phyloP scores from a whole-genome alignment of 1,140 invertebrate genomes.

The Physella acuta region DNA sequence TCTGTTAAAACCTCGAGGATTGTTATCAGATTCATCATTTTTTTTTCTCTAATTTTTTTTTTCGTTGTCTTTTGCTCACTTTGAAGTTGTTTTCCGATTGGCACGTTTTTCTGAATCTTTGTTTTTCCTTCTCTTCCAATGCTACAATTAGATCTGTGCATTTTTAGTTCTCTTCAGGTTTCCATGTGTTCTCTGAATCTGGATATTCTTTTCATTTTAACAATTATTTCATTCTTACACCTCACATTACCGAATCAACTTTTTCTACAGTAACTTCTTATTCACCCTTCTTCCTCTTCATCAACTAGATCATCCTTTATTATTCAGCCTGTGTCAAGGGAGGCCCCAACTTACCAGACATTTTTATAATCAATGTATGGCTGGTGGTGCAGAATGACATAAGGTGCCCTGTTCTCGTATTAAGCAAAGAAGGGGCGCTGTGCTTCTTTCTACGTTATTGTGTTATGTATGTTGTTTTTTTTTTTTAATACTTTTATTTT shows the following conservation, averaged over 20 bases:
- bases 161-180: slow-evolving; percentile 69
- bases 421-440: no score
- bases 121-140: slow-evolving; percentile 77
- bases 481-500: no score
- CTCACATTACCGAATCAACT: slow-evolving; percentile 77
- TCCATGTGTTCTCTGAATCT: slow-evolving; percentile 62
- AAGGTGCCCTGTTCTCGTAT: no score
- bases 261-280: slow-evolving; percentile 89
- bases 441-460: no score
- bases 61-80: slow-evolving; percentile 18
- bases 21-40: slow-evolving; percentile 49
- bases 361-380: no score
- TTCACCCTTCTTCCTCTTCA: slow-evolving; percentile 60
- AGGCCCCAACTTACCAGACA: no score
- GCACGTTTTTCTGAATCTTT: slow-evolving; percentile 64
- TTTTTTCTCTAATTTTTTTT: no score
- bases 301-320: slow-evolving; percentile 19
- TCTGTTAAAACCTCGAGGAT: slow-evolving; percentile 78
- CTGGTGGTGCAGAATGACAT: no score
- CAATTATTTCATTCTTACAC: slow-evolving; percentile 84
- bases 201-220: slow-evolving; percentile 90
- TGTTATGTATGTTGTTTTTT: no score
- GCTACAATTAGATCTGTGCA: slow-evolving; percentile 88
- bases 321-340: no score
- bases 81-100: slow-evolving; percentile 23